Evolutionary conservation across 1,140 invertebrate species (phyloP).

Genomic region (Hestina assimilis): DNA sequence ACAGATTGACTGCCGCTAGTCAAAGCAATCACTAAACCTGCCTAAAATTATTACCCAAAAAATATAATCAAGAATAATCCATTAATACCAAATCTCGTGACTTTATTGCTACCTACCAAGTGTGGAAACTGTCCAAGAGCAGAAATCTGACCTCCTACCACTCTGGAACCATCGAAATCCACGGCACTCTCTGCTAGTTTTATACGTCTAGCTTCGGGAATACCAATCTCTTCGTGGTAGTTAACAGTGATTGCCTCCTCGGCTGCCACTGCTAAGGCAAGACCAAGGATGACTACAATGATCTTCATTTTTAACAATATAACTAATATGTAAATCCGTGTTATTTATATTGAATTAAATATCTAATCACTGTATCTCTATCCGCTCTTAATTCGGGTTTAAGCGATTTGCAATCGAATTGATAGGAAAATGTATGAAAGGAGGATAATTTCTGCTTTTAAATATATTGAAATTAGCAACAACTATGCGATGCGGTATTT

Average conservation of each 20-base stretch:
- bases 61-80: background rate
- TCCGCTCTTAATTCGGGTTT: background rate
- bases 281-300: background rate
- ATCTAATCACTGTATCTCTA: background rate
- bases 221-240: constrained; percentile 18
- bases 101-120: background rate
- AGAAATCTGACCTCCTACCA: constrained; percentile 4
- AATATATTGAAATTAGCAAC: too few species aligned
- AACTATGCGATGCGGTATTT: too few species aligned
- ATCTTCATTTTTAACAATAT: background rate
- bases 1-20: background rate
- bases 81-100: too few species aligned
- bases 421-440: too few species aligned
- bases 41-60: background rate
- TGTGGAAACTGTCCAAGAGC: background rate
- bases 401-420: too few species aligned
- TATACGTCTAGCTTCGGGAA: constrained; percentile 6
- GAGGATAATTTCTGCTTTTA: too few species aligned
- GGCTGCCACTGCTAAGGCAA: background rate
- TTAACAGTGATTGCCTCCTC: constrained; percentile 5
- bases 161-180: constrained; percentile 17
- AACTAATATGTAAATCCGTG: background rate
- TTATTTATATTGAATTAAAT: constrained; percentile 1
- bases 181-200: constrained; percentile 9
- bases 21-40: background rate